Percentiles rank a stretch among this genome's conserved stretches.
phyloP scores from a whole-genome alignment of 2,888 invertebrate genomes.

The Pemphredon lugubris region DNA sequence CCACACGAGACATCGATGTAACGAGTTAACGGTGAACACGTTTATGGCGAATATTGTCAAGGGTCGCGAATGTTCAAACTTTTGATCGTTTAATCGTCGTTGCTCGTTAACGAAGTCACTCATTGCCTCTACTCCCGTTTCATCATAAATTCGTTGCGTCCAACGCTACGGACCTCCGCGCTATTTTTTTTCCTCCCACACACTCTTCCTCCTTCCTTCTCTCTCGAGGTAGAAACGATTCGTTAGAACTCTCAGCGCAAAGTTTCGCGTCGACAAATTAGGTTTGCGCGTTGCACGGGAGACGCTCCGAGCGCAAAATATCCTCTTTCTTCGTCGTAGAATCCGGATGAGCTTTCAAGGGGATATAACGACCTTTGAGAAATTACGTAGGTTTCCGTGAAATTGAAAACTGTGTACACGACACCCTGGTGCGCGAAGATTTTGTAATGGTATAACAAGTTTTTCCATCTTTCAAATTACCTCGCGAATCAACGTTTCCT shows the following conservation, averaged over 20 bases:
- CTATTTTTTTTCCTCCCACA: too few species aligned
- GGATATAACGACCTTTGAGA: neutral
- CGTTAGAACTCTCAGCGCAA: constrained; percentile 10
- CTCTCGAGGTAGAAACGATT: neutral
- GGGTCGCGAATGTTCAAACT: too few species aligned
- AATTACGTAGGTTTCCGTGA: constrained; percentile 3
- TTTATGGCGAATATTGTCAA: too few species aligned
- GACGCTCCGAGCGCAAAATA: constrained; percentile 1
- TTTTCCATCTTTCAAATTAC: too few species aligned
- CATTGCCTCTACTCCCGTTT: constrained; percentile 1
- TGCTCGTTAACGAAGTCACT: constrained; percentile 25
- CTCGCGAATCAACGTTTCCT: too few species aligned
- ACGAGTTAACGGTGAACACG: too few species aligned
- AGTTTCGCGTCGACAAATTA: constrained; percentile 23
- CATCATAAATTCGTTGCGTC: too few species aligned
- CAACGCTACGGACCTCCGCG: too few species aligned
- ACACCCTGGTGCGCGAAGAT: too few species aligned
- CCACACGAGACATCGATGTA: too few species aligned
- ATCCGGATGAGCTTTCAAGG: neutral
- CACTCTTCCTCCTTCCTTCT: constrained; percentile 1
- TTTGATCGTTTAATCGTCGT: constrained; percentile 26
- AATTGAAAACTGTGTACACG: constrained; percentile 1
- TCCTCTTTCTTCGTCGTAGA: neutral
- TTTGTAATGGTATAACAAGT: too few species aligned
- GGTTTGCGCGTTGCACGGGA: neutral